phyloP scores from a whole-genome alignment of 2,113 vertebrate genomes.

The Castor canadensis region DNA sequence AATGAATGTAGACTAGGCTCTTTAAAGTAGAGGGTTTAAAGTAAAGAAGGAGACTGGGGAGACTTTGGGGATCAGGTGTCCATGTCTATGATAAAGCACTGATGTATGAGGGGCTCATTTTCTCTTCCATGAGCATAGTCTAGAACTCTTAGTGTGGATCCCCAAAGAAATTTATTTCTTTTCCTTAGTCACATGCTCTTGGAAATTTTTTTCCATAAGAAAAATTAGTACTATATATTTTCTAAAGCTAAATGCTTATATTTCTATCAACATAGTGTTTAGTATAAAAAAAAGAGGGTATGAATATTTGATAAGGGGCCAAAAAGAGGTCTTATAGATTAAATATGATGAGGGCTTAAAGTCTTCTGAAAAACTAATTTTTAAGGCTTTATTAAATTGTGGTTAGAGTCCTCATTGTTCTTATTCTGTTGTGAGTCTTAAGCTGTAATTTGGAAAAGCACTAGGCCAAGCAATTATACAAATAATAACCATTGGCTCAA shows the following conservation, averaged over 20 bases:
- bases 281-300: slow-evolving; percentile 57
- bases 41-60: neutral
- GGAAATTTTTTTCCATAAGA: slow-evolving; percentile 44
- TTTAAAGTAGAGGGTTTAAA: neutral
- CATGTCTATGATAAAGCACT: neutral
- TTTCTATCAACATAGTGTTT: slow-evolving; percentile 57
- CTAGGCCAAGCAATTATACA: slow-evolving; percentile 50
- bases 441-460: slow-evolving; percentile 59
- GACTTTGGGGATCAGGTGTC: neutral
- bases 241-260: slow-evolving; percentile 56
- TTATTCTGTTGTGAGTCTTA: slow-evolving; percentile 55
- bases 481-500: slow-evolving; percentile 74
- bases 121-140: slow-evolving; percentile 11
- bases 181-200: slow-evolving; percentile 62
- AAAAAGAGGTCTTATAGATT: slow-evolving; percentile 66
- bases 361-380: slow-evolving; percentile 54
- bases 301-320: slow-evolving; percentile 63
- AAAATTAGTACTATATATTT: slow-evolving; percentile 70
- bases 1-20: neutral
- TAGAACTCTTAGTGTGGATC: neutral
- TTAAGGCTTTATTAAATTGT: slow-evolving; percentile 63
- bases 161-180: slow-evolving; percentile 55
- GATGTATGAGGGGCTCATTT: neutral
- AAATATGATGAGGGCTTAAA: slow-evolving; percentile 51
- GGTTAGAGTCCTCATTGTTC: slow-evolving; percentile 47